Evolutionary conservation across 2,797 vertebrate species (phyloP).

Genomic region (Megaceryle alcyon): DNA sequence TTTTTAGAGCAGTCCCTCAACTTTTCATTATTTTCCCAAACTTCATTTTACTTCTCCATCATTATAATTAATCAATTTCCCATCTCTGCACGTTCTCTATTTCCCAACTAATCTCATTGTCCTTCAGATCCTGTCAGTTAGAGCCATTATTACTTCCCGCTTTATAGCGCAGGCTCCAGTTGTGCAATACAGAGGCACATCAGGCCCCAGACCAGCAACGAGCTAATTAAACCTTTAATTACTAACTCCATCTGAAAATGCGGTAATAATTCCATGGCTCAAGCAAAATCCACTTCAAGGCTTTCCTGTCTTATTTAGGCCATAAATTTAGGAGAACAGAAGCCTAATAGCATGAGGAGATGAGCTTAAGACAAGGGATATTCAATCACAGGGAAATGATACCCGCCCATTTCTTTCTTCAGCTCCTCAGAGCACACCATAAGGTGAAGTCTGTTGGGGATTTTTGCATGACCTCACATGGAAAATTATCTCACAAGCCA

Average conservation of each 20-base stretch:
- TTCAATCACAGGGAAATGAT: background rate
- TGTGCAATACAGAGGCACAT: background rate
- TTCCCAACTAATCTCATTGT: conserved; percentile 4
- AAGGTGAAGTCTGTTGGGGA: background rate
- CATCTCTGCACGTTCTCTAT: background rate
- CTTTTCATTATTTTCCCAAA: background rate
- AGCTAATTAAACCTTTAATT: background rate
- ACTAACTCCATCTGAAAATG: background rate
- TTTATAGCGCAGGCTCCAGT: background rate
- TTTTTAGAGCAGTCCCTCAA: background rate
- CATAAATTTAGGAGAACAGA: background rate
- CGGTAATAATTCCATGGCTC: background rate
- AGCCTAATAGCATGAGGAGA: background rate
- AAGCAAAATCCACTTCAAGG: background rate
- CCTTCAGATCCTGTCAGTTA: background rate
- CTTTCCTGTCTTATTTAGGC: background rate
- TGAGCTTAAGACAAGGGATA: background rate
- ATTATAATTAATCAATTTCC: conserved; percentile 14
- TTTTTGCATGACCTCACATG: background rate
- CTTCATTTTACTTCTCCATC: background rate
- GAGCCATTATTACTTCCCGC: background rate
- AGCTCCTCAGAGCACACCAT: background rate
- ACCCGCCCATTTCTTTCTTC: background rate
- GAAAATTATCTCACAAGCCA: background rate
- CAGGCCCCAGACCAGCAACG: background rate